A percentile compares a stretch with the other conserved stretches of the same genome.
phyloP scores from a whole-genome alignment of 1,140 invertebrate species.

The Cyclina sinensis region DNA sequence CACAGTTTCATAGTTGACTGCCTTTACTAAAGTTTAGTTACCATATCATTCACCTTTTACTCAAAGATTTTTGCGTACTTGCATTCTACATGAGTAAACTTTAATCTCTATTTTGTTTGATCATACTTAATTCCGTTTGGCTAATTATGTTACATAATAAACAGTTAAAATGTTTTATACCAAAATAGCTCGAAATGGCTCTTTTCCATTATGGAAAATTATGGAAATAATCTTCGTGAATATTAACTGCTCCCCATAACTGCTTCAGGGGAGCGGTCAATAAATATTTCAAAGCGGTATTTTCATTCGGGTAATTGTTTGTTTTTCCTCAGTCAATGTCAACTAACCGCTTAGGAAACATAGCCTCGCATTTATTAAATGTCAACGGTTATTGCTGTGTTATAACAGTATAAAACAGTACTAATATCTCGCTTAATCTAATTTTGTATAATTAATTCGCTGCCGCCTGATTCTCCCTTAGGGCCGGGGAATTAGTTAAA shows the following conservation, averaged over 20 bases:
- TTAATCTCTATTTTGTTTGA: too few species aligned
- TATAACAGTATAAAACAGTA: slow-evolving; percentile 38
- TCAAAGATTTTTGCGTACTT: too few species aligned
- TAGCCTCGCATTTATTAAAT: slow-evolving; percentile 45
- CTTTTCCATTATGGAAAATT: slow-evolving; percentile 6
- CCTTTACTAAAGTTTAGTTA: too few species aligned
- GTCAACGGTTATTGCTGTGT: slow-evolving; percentile 21
- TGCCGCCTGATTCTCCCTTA: slow-evolving; percentile 9
- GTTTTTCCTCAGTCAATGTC: slow-evolving; percentile 10
- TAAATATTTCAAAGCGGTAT: slow-evolving; percentile 24
- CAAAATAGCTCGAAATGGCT: neutral
- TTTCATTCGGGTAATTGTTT: slow-evolving; percentile 13
- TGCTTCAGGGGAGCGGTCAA: neutral
- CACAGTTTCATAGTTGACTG: too few species aligned
- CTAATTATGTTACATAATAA: too few species aligned
- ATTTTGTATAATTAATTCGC: slow-evolving; percentile 61
- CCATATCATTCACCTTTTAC: too few species aligned
- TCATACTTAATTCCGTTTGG: too few species aligned
- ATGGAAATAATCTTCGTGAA: slow-evolving; percentile 33
- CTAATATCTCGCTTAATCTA: slow-evolving; percentile 53
- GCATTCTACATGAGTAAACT: too few species aligned
- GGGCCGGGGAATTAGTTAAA: slow-evolving; percentile 55
- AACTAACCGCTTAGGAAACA: slow-evolving; percentile 6
- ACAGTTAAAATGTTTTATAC: too few species aligned
- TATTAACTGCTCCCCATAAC: slow-evolving; percentile 29